phyloP scores from a whole-genome alignment of 2,888 invertebrate genomes.

The Chironomus tentans region DNA sequence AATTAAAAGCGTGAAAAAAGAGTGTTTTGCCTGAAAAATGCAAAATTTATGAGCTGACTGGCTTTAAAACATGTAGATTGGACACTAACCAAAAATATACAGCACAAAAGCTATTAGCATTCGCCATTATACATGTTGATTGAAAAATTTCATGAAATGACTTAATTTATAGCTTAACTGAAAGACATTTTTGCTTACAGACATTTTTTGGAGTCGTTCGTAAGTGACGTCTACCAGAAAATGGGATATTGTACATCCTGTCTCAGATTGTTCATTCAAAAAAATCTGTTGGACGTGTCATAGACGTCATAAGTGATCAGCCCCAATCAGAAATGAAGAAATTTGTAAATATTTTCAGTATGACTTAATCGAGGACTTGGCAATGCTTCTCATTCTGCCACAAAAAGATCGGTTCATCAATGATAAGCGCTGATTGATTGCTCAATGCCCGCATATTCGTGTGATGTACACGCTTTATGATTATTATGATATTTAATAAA shows the following conservation, averaged over 20 bases:
- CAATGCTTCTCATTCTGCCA: not conserved
- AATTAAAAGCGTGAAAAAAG: not conserved
- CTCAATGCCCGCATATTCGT: not conserved
- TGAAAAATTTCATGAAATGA: not conserved
- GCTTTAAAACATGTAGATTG: not conserved
- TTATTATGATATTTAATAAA: no score
- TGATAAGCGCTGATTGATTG: conserved; percentile 18
- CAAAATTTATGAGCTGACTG: not conserved
- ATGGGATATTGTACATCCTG: no score
- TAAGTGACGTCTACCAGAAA: not conserved
- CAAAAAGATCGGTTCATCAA: conserved; percentile 3
- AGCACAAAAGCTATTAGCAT: not conserved
- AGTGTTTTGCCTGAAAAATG: not conserved
- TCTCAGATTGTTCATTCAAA: no score
- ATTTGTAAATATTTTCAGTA: not conserved
- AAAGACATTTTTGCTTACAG: not conserved
- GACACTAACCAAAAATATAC: not conserved
- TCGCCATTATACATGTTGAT: not conserved
- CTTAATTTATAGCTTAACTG: not conserved
- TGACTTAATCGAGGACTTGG: not conserved
- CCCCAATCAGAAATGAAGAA: no score
- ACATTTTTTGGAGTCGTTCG: not conserved
- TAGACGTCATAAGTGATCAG: no score
- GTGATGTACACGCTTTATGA: not conserved
- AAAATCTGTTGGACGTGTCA: no score